Evolutionary conservation across 2,797 vertebrate species (phyloP).

Genomic region (Enteromius anoplus): DNA sequence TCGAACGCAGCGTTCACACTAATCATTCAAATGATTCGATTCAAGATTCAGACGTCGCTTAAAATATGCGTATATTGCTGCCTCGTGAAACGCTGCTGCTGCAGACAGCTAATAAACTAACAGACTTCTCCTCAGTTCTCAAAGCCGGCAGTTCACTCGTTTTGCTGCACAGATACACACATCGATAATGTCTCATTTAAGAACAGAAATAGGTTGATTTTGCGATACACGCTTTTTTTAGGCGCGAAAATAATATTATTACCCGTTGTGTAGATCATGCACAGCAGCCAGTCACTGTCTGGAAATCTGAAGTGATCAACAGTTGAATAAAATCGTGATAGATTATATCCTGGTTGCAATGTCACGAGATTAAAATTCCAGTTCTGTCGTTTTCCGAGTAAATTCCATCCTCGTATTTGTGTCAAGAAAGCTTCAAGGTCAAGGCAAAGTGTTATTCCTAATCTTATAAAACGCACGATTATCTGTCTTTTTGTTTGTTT

Average conservation of each 20-base stretch:
- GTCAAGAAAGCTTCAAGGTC: slow-evolving; percentile 48
- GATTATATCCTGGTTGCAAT: background rate
- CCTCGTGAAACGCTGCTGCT: background rate
- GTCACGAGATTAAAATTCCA: background rate
- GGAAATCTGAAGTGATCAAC: slow-evolving; percentile 30
- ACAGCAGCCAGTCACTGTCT: slow-evolving; percentile 2
- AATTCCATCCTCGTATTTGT: background rate
- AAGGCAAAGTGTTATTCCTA: slow-evolving; percentile 14
- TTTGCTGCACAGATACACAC: background rate
- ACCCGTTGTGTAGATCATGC: background rate
- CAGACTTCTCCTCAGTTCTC: background rate
- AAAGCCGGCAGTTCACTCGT: background rate
- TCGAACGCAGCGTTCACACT: background rate
- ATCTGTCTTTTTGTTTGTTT: too few species aligned
- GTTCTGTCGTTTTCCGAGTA: background rate
- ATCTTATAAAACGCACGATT: background rate
- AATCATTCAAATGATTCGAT: slow-evolving; percentile 7
- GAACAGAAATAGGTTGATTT: background rate
- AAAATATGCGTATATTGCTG: background rate
- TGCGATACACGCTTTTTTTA: background rate
- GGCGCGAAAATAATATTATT: background rate
- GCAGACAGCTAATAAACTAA: background rate
- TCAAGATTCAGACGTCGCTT: slow-evolving; percentile 2
- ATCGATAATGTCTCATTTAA: background rate
- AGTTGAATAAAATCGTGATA: slow-evolving; percentile 21